A percentile compares a stretch with the other conserved stretches of the same genome.
phyloP scores from a whole-genome alignment of 2,113 vertebrate species.

The Crotalus helleri region DNA sequence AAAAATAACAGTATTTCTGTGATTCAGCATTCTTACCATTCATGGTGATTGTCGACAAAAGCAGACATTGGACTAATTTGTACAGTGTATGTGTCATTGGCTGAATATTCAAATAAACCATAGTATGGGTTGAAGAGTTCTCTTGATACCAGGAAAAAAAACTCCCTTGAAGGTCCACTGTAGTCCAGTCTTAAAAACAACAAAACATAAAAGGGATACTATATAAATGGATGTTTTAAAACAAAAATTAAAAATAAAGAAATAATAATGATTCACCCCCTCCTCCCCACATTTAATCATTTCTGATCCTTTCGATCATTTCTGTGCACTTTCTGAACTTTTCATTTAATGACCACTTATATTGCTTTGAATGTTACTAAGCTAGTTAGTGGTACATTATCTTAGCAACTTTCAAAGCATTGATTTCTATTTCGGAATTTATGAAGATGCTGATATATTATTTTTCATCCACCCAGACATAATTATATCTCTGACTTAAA shows the following conservation, averaged over 20 bases:
- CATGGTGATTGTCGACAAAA: constrained; percentile 98
- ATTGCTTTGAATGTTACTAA: constrained; percentile 24
- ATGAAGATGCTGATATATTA: not conserved
- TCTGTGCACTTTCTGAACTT: not conserved
- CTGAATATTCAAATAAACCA: constrained; percentile 97
- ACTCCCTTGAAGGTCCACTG: constrained; percentile 96
- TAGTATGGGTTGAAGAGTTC: constrained; percentile 99
- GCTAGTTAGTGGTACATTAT: not conserved
- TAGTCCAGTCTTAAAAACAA: constrained; percentile 87
- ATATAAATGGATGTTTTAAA: constrained; percentile 1
- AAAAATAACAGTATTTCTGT: not conserved
- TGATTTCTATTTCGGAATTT: not conserved
- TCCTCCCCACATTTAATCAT: not conserved
- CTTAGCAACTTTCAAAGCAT: not conserved
- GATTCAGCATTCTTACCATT: constrained; percentile 80
- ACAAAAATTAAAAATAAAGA: not conserved
- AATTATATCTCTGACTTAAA: not conserved
- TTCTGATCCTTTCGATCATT: not conserved
- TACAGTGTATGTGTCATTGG: constrained; percentile 98
- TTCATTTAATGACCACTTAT: not conserved
- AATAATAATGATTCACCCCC: not conserved
- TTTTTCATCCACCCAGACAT: not conserved
- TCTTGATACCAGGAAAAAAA: constrained; percentile 97
- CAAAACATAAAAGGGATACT: constrained; percentile 46
- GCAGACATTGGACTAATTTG: constrained; percentile 99